Percentiles rank a stretch among this genome's conserved stretches.
phyloP scores from a whole-genome alignment of 2,888 invertebrate genomes.

The Coelopa pilipes region DNA sequence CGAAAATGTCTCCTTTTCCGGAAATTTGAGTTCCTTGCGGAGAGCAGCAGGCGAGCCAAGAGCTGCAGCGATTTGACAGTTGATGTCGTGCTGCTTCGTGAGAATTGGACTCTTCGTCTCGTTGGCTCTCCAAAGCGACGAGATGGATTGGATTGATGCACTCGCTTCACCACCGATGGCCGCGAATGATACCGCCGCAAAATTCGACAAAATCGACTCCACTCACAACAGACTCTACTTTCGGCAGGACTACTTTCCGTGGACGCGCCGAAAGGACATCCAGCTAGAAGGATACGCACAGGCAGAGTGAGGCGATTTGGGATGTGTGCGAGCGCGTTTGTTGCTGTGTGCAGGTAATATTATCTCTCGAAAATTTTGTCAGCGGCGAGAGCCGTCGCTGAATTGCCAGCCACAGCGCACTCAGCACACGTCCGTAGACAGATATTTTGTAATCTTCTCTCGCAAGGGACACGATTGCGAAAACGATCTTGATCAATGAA shows the following conservation, averaged over 20 bases:
- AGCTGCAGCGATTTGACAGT: too few relatives aligned
- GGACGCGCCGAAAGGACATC: neutral
- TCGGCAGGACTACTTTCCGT: neutral
- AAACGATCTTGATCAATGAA: too few relatives aligned
- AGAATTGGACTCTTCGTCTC: neutral
- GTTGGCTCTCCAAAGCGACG: slow-evolving; percentile 1
- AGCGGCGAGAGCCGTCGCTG: slow-evolving; percentile 12
- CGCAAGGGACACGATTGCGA: too few relatives aligned
- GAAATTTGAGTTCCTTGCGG: neutral
- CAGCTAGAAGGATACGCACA: slow-evolving; percentile 9
- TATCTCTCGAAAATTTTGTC: slow-evolving; percentile 14
- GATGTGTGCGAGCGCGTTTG: slow-evolving; percentile 1
- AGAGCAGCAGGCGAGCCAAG: neutral
- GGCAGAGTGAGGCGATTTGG: slow-evolving; percentile 8
- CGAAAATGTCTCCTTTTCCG: too few relatives aligned
- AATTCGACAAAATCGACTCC: neutral
- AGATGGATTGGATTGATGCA: neutral
- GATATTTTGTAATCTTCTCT: too few relatives aligned
- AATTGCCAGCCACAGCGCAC: slow-evolving; percentile 18
- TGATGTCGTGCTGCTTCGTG: neutral
- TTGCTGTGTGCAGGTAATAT: slow-evolving; percentile 12
- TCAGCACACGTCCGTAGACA: slow-evolving; percentile 23
- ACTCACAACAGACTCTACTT: neutral
- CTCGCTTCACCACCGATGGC: slow-evolving; percentile 11
- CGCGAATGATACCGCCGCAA: neutral